Evolutionary conservation across 2,113 vertebrate genomes (phyloP).

Genomic region (Pseudorhombus dupliciocellatus): DNA sequence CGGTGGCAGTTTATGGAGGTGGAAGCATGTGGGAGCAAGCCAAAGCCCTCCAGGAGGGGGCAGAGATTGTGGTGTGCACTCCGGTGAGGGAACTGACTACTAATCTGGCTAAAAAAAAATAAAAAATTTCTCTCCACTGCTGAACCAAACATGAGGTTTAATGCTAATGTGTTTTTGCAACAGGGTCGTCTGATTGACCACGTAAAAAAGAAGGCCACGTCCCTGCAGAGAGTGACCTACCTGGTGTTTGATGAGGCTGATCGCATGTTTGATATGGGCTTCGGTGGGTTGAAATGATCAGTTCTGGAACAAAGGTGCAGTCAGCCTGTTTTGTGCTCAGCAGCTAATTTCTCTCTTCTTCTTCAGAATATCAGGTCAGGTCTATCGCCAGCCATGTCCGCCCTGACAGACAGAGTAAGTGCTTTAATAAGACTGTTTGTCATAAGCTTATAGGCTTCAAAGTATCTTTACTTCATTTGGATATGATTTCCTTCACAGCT

Average conservation of each 20-base stretch:
- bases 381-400: conserved; percentile 96
- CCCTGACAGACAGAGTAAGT: conserved; percentile 97
- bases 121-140: not conserved
- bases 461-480: not conserved
- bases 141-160: not conserved
- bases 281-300: conserved; percentile 83
- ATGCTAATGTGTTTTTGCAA: not conserved
- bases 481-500: conserved; percentile 76
- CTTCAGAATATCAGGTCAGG: conserved; percentile 95
- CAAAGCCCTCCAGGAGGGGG: conserved; percentile 97
- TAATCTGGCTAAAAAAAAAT: not conserved
- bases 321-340: not conserved
- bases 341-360: not conserved
- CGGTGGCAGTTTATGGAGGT: conserved; percentile 96
- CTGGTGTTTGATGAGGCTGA: conserved; percentile 99
- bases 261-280: conserved; percentile 99
- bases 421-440: not conserved
- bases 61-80: conserved; percentile 99
- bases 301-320: not conserved
- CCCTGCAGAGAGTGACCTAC: conserved; percentile 95
- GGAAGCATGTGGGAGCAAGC: conserved; percentile 99
- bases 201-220: conserved; percentile 98
- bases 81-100: conserved; percentile 85
- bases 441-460: not conserved
- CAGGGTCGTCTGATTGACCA: conserved; percentile 98